Percentiles rank a stretch among this genome's conserved stretches.
phyloP scores from a whole-genome alignment of 2,797 vertebrate genomes.

The Potorous gilbertii region DNA sequence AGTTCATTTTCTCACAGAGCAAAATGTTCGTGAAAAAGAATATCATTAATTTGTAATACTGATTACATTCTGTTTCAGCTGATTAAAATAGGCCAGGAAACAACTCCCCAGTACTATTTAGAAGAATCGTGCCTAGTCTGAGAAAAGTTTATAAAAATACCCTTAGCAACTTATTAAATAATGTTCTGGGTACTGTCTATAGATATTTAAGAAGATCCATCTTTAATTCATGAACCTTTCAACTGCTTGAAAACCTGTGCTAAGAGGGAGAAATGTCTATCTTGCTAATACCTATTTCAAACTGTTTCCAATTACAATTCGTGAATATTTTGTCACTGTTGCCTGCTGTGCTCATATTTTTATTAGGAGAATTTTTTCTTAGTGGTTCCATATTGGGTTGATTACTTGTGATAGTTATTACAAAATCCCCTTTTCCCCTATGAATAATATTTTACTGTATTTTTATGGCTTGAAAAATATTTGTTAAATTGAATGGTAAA shows the following conservation, averaged over 20 bases:
- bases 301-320: slow-evolving; percentile 71
- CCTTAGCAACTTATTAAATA: slow-evolving; percentile 78
- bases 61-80: slow-evolving; percentile 73
- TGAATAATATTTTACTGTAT: slow-evolving; percentile 23
- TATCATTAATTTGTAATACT: slow-evolving; percentile 66
- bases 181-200: slow-evolving; percentile 67
- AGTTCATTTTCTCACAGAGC: slow-evolving; percentile 53
- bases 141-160: slow-evolving; percentile 75
- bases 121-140: slow-evolving; percentile 58
- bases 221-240: slow-evolving; percentile 80
- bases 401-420: slow-evolving; percentile 60
- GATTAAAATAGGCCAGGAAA: slow-evolving; percentile 71
- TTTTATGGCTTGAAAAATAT: slow-evolving; percentile 18
- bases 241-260: slow-evolving; percentile 71
- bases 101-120: slow-evolving; percentile 57
- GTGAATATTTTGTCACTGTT: slow-evolving; percentile 21
- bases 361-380: slow-evolving; percentile 63
- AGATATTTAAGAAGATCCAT: slow-evolving; percentile 71
- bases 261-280: slow-evolving; percentile 66
- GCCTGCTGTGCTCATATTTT: slow-evolving; percentile 60
- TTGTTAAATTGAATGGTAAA: slow-evolving; percentile 2
- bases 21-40: slow-evolving; percentile 67
- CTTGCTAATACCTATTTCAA: slow-evolving; percentile 68
- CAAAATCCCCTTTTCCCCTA: slow-evolving; percentile 37
- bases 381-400: slow-evolving; percentile 52